Percentiles rank a stretch among this genome's conserved stretches.
phyloP scores from a whole-genome alignment of 2,113 vertebrate genomes.

The Monopterus albus region DNA sequence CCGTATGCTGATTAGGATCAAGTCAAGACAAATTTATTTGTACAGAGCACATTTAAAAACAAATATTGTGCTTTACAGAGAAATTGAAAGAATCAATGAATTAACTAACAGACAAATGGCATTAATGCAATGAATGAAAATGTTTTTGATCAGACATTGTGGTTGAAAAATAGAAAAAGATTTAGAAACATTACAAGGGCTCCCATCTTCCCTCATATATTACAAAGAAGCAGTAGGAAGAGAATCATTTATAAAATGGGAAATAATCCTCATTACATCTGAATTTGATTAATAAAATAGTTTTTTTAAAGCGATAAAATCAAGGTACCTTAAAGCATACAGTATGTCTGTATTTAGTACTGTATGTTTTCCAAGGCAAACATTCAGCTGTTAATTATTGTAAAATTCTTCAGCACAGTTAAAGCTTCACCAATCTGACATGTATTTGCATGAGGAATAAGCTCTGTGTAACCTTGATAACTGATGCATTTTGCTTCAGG shows the following conservation, averaged over 20 bases:
- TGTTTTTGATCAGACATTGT: too few species aligned
- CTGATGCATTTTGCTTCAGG: slow-evolving; percentile 41
- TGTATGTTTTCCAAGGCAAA: slow-evolving; percentile 6
- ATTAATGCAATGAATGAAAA: too few species aligned
- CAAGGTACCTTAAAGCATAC: neutral
- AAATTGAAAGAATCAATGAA: too few species aligned
- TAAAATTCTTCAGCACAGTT: slow-evolving; percentile 10
- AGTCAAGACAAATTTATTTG: neutral
- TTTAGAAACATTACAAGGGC: too few species aligned
- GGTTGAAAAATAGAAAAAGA: too few species aligned
- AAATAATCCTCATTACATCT: neutral
- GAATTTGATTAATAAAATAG: neutral
- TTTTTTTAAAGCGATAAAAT: neutral
- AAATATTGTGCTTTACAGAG: too few species aligned
- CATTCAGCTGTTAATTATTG: neutral
- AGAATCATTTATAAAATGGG: too few species aligned
- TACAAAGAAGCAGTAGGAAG: too few species aligned
- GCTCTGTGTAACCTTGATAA: slow-evolving; percentile 51
- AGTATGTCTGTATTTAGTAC: neutral
- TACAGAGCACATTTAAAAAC: neutral
- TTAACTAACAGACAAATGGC: too few species aligned
- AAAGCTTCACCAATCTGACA: slow-evolving; percentile 10
- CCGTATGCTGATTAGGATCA: neutral
- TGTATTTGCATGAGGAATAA: neutral
- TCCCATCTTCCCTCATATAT: too few species aligned